Conservation (phyloP, 23 tunicate species). For the Ciona savignyi region DNA sequence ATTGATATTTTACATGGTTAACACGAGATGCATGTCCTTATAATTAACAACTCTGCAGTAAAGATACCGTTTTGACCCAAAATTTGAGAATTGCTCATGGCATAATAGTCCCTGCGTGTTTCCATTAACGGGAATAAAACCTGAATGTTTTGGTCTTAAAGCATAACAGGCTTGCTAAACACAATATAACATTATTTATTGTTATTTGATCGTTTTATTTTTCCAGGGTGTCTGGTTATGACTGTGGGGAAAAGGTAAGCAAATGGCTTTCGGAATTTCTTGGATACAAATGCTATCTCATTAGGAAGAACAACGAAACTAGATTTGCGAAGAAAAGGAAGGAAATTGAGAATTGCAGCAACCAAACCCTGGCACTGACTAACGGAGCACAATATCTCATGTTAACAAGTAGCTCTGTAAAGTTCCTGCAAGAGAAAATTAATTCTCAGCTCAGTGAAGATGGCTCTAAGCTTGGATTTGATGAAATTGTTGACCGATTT, state of each 20-base stretch:
- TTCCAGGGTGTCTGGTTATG: slow-evolving; percentile 18
- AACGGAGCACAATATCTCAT: slow-evolving; percentile 73
- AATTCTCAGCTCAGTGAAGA: neutral
- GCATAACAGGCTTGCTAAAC: too few species aligned
- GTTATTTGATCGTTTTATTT: neutral
- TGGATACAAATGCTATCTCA: slow-evolving; percentile 12
- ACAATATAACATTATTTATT: too few species aligned
- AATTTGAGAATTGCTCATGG: too few species aligned
- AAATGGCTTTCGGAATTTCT: slow-evolving; percentile 51
- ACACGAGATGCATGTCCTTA: too few species aligned
- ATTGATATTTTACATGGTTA: too few species aligned
- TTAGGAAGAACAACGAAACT: slow-evolving; percentile 23
- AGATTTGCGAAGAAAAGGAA: slow-evolving; percentile 9
- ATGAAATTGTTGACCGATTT: slow-evolving; percentile 22
- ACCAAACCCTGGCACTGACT: slow-evolving; percentile 24
- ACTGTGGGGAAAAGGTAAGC: slow-evolving; percentile 51
- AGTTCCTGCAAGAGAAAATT: slow-evolving; percentile 18
- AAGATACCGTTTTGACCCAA: too few species aligned
- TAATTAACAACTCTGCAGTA: too few species aligned
- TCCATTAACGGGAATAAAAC: too few species aligned
- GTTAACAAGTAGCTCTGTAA: slow-evolving; percentile 30
- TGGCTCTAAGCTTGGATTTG: neutral
- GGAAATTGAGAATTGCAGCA: neutral
- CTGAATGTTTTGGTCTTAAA: too few species aligned
- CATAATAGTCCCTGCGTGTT: too few species aligned